A percentile compares a stretch with the other conserved stretches of the same genome.
These are phyloP conservation scores for Anthophora plumipes DNA, from an alignment of 2,888 invertebrate species.

Conservation along the genomic window DNA sequence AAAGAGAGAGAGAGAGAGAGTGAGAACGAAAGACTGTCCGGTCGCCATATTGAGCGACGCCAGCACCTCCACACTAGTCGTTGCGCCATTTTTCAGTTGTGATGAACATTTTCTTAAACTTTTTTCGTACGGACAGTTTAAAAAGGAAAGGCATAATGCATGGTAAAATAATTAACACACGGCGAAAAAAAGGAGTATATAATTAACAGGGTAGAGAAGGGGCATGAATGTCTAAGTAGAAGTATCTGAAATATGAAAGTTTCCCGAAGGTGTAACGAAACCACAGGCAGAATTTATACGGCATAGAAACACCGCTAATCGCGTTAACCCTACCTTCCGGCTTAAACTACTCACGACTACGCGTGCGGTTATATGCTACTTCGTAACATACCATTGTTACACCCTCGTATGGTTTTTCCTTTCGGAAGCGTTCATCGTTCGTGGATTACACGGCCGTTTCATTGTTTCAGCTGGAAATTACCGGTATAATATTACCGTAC, in stretches of 20 bases:
- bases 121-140: not conserved
- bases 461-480: slow-evolving; percentile 48
- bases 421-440: slow-evolving; percentile 4
- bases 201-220: not conserved
- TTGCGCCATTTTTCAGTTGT: slow-evolving; percentile 61
- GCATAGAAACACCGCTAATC: slow-evolving; percentile 42
- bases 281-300: slow-evolving; percentile 42
- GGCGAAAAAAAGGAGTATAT: slow-evolving; percentile 15
- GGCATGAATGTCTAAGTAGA: slow-evolving; percentile 20
- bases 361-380: slow-evolving; percentile 25
- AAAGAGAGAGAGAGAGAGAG: not conserved
- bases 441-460: slow-evolving; percentile 49
- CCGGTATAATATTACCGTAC: slow-evolving; percentile 26
- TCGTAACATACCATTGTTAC: slow-evolving; percentile 21
- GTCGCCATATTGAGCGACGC: slow-evolving; percentile 66
- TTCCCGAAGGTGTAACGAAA: slow-evolving; percentile 20
- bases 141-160: no score
- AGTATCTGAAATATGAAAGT: slow-evolving; percentile 36
- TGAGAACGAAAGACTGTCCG: slow-evolving; percentile 1
- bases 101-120: not conserved
- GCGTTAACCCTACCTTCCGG: slow-evolving; percentile 41
- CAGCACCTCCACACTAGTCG: slow-evolving; percentile 54
- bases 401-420: slow-evolving; percentile 3
- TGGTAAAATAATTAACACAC: slow-evolving; percentile 10
- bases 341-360: slow-evolving; percentile 39